phyloP scores from a whole-genome alignment of 2,113 vertebrate genomes.

The Triplophysa siluroides region DNA sequence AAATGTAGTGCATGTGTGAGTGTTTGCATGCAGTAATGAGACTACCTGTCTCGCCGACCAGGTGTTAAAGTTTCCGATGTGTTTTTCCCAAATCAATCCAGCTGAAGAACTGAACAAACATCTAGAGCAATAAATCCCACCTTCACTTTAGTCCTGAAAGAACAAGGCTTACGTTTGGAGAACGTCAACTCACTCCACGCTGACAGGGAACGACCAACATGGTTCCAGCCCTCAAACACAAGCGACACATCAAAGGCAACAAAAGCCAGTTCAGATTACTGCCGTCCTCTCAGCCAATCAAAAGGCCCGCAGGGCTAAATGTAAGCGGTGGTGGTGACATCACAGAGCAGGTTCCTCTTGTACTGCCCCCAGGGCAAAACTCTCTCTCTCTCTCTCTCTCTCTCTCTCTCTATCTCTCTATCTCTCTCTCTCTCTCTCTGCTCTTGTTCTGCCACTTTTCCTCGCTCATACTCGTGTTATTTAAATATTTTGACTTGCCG shows the following conservation, averaged over 20 bases:
- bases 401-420: too few species aligned
- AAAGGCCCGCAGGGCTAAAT: conserved; percentile 13
- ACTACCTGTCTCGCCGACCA: conserved; percentile 5
- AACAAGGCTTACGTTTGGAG: neutral
- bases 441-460: neutral
- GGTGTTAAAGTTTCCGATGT: neutral
- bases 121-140: conserved; percentile 22
- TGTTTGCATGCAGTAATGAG: neutral
- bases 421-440: conserved; percentile 19
- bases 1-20: neutral
- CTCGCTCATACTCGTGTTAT: neutral
- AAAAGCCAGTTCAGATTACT: conserved; percentile 74
- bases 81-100: neutral
- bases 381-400: conserved; percentile 25
- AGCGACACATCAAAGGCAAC: conserved; percentile 15
- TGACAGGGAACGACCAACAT: conserved; percentile 11
- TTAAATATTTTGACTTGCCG: conserved; percentile 14
- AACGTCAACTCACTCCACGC: neutral
- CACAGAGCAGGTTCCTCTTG: conserved; percentile 56
- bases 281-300: conserved; percentile 75
- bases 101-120: neutral
- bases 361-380: conserved; percentile 7
- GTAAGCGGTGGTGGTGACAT: conserved; percentile 63
- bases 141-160: neutral
- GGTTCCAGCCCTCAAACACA: conserved; percentile 10